Conservation (phyloP, 2,888 invertebrate genomes). For the Endomychus coccineus region DNA sequence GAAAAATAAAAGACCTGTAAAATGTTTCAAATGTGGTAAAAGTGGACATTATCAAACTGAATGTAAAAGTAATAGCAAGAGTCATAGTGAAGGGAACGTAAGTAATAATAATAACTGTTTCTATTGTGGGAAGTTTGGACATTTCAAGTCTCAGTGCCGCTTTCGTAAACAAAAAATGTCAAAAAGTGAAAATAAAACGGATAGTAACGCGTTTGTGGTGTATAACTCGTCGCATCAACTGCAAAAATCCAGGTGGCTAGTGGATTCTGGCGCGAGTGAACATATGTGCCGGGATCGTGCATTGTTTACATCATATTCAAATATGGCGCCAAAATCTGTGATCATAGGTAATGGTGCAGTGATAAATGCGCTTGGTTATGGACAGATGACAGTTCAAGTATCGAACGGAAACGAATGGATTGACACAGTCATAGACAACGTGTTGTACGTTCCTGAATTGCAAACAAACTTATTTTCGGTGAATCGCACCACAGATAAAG, state of each 20-base stretch:
- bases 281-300: slow-evolving; percentile 10
- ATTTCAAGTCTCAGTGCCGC: slow-evolving; percentile 3
- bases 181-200: not conserved
- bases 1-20: slow-evolving; percentile 7
- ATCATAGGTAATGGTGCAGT: slow-evolving; percentile 9
- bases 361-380: slow-evolving; percentile 7
- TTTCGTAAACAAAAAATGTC: slow-evolving; percentile 3
- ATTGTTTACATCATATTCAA: not conserved
- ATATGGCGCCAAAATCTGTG: slow-evolving; percentile 6
- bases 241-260: slow-evolving; percentile 2
- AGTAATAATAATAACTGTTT: slow-evolving; percentile 14
- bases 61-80: slow-evolving; percentile 4
- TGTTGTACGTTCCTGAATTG: no score
- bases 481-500: no score
- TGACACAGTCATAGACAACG: slow-evolving; percentile 7
- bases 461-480: no score
- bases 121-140: slow-evolving; percentile 16
- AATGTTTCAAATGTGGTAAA: slow-evolving; percentile 21
- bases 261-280: slow-evolving; percentile 12
- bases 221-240: slow-evolving; percentile 2
- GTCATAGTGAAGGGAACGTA: slow-evolving; percentile 2
- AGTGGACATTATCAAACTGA: slow-evolving; percentile 9
- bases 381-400: slow-evolving; percentile 8
- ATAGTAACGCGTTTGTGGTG: slow-evolving; percentile 9
- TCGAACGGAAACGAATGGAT: slow-evolving; percentile 8